A percentile compares a stretch with the other conserved stretches of the same genome.
Evolutionary conservation across 2,113 vertebrate genomes (phyloP).

Genomic region (Pleuronectes platessa): DNA sequence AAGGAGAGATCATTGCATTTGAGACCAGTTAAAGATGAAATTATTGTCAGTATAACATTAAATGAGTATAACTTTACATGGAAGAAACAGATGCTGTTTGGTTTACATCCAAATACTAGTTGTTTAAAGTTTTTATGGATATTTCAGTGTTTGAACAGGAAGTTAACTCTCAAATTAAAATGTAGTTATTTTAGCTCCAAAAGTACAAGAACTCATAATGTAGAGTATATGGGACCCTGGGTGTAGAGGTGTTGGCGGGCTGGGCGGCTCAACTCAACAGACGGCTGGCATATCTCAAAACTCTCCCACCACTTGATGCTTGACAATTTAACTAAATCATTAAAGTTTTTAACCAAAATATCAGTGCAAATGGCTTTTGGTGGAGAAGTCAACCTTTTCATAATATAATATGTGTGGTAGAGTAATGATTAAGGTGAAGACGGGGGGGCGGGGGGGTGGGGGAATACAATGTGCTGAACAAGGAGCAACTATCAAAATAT

Average conservation of each 20-base stretch:
- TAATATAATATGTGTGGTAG: neutral
- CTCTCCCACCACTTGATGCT: neutral
- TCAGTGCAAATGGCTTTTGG: neutral
- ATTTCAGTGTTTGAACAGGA: conserved; percentile 5
- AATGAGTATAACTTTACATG: neutral
- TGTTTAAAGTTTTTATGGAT: conserved; percentile 23
- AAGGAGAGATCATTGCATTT: neutral
- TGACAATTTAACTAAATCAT: neutral
- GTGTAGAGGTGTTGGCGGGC: neutral
- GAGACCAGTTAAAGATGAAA: too few relatives aligned
- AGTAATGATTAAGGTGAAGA: neutral
- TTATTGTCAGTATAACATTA: neutral
- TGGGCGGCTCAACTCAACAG: neutral
- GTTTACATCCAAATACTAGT: neutral
- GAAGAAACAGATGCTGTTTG: neutral
- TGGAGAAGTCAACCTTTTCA: neutral
- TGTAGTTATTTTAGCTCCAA: neutral
- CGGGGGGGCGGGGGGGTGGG: too few relatives aligned
- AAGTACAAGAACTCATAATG: conserved; percentile 5
- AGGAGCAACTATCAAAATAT: too few relatives aligned
- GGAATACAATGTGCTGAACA: too few relatives aligned
- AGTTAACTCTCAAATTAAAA: conserved; percentile 4
- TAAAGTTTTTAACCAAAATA: neutral
- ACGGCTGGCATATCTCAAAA: conserved; percentile 10
- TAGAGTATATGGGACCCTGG: neutral